phyloP scores from a whole-genome alignment of 2,888 invertebrate species.

The Troglohyphantes excavatus region DNA sequence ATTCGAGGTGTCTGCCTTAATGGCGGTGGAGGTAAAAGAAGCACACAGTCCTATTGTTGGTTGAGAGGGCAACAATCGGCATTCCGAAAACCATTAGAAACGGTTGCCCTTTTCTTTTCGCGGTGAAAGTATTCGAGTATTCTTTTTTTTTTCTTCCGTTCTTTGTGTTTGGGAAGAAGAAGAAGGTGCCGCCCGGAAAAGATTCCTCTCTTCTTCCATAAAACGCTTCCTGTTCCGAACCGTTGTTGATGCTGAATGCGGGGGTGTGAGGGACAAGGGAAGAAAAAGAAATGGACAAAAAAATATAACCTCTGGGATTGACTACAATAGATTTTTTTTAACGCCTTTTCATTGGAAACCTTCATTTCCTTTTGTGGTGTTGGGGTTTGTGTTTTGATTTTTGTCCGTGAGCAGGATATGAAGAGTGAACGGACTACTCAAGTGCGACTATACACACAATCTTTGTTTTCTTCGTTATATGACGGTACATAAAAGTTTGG shows the following conservation, averaged over 20 bases:
- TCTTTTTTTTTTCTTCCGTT: too few species aligned
- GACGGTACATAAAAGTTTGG: too few species aligned
- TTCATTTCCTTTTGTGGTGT: background rate
- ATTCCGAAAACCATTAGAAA: slow-evolving; percentile 53
- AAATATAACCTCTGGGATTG: background rate
- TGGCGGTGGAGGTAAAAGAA: too few species aligned
- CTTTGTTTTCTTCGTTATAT: too few species aligned
- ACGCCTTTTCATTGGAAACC: background rate
- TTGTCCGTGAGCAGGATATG: background rate
- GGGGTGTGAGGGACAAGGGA: background rate
- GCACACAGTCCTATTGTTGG: background rate
- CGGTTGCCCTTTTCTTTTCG: slow-evolving; percentile 38
- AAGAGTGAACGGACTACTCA: background rate
- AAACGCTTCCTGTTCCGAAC: slow-evolving; percentile 56
- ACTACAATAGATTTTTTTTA: background rate
- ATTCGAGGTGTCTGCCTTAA: too few species aligned
- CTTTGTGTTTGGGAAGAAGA: too few species aligned
- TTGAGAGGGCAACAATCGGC: background rate
- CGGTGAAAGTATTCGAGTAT: slow-evolving; percentile 23
- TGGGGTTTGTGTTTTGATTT: background rate
- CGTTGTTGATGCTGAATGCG: background rate
- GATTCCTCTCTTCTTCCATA: slow-evolving; percentile 25
- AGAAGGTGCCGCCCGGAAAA: slow-evolving; percentile 41
- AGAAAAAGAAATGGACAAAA: background rate
- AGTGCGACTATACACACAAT: background rate